phyloP scores from a whole-genome alignment of 2,797 vertebrate genomes.

The Takifugu rubripes region DNA sequence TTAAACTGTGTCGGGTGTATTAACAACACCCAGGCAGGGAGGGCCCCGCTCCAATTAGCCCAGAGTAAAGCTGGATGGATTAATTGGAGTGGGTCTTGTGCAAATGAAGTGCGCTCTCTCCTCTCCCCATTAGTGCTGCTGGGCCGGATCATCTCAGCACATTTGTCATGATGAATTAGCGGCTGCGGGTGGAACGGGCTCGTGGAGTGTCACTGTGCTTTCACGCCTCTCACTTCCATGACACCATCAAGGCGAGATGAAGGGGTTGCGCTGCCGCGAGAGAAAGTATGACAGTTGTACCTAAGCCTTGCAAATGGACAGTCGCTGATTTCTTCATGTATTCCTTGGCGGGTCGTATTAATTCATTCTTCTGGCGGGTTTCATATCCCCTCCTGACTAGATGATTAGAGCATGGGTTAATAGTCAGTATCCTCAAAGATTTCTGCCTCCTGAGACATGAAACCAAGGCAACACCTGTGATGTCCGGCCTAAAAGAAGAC shows the following conservation, averaged over 20 bases:
- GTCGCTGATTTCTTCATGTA: constrained; percentile 62
- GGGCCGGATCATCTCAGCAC: constrained; percentile 77
- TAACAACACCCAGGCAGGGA: constrained; percentile 66
- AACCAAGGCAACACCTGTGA: constrained; percentile 73
- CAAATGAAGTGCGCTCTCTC: constrained; percentile 72
- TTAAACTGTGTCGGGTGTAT: constrained; percentile 72
- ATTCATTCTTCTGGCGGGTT: constrained; percentile 68
- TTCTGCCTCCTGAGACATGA: constrained; percentile 63
- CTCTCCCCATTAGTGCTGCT: constrained; percentile 73
- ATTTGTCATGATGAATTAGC: constrained; percentile 81
- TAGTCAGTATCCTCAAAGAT: constrained; percentile 74
- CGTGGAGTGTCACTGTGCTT: constrained; percentile 72
- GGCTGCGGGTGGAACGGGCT: constrained; percentile 71
- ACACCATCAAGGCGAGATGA: constrained; percentile 76
- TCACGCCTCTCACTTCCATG: constrained; percentile 75
- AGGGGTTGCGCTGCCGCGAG: constrained; percentile 65
- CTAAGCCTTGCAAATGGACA: constrained; percentile 75
- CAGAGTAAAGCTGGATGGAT: constrained; percentile 75
- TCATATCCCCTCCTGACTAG: constrained; percentile 63
- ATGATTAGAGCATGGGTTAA: constrained; percentile 76
- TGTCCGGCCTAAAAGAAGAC: constrained; percentile 66
- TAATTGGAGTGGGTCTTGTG: constrained; percentile 77
- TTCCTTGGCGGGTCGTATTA: constrained; percentile 67
- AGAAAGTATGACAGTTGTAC: constrained; percentile 75
- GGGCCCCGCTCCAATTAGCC: constrained; percentile 74